These are phyloP conservation scores for Teleogryllus occipitalis DNA, from an alignment of 1,140 invertebrate species.

Conservation along the genomic window DNA sequence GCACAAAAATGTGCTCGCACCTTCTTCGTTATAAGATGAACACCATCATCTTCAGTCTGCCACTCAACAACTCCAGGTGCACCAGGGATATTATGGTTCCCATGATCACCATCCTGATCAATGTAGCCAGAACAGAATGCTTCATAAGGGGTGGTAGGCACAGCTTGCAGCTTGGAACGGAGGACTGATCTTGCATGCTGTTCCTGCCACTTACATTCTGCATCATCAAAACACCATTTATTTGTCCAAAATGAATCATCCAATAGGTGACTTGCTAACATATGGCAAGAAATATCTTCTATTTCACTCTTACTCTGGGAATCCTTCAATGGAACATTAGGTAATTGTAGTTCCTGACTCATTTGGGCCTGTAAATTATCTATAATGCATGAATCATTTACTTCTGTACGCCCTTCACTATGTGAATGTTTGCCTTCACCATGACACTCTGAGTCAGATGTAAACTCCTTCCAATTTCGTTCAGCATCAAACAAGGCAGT, in stretches of 20 bases:
- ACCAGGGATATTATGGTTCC: constrained; percentile 12
- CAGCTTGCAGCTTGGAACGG: constrained; percentile 25
- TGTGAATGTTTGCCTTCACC: no score
- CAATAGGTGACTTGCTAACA: neutral
- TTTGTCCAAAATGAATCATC: constrained; percentile 28
- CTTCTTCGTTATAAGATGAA: neutral
- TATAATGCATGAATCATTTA: no score
- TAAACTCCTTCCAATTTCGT: no score
- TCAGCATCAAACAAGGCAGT: no score
- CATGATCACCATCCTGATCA: constrained; percentile 44
- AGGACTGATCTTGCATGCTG: constrained; percentile 13
- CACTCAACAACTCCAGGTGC: neutral
- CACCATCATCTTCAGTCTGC: neutral
- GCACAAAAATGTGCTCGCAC: neutral
- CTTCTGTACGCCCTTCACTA: no score
- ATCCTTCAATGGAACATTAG: no score
- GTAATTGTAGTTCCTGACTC: no score
- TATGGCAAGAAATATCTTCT: constrained; percentile 13
- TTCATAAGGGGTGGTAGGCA: constrained; percentile 33
- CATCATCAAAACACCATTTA: constrained; percentile 30
- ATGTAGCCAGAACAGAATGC: neutral
- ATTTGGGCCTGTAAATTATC: no score
- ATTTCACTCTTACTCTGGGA: neutral
- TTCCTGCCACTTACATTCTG: constrained; percentile 30
- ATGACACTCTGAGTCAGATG: no score